phyloP scores from a whole-genome alignment of 2,888 invertebrate species.

The Rotaria magnacalcarata region DNA sequence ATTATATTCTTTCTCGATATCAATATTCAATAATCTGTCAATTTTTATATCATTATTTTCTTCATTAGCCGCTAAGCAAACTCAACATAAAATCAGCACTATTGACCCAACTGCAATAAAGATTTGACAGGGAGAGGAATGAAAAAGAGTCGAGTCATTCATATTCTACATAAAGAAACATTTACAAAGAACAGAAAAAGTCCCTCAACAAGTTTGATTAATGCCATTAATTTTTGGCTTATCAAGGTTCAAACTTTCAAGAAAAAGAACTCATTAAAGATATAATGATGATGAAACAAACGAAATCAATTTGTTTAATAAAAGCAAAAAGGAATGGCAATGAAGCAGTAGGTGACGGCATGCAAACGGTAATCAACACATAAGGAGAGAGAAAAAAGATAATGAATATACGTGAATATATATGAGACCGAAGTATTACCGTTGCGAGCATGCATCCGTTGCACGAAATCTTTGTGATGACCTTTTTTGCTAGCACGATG shows the following conservation, averaged over 20 bases:
- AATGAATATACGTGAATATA: background rate
- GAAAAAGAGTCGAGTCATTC: too few relatives aligned
- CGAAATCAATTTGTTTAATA: too few relatives aligned
- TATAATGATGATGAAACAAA: too few relatives aligned
- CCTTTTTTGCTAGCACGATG: background rate
- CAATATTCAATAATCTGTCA: too few relatives aligned
- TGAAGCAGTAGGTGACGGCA: background rate
- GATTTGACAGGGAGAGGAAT: background rate
- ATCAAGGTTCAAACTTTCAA: too few relatives aligned
- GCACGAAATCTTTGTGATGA: background rate
- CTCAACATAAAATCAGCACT: too few relatives aligned
- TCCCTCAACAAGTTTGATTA: background rate
- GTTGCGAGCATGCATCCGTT: slow-evolving; percentile 14
- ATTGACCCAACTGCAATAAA: background rate
- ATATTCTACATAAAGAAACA: background rate
- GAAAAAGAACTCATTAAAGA: too few relatives aligned
- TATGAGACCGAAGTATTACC: background rate
- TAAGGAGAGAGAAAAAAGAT: background rate
- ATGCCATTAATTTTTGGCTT: too few relatives aligned
- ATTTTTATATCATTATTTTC: too few relatives aligned
- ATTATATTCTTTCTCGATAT: background rate
- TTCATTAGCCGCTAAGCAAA: too few relatives aligned
- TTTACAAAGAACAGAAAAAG: background rate
- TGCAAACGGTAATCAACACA: background rate
- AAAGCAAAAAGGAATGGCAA: too few relatives aligned